phyloP scores from a whole-genome alignment of 2,797 vertebrate species.

The Acipenser oxyrinchus region DNA sequence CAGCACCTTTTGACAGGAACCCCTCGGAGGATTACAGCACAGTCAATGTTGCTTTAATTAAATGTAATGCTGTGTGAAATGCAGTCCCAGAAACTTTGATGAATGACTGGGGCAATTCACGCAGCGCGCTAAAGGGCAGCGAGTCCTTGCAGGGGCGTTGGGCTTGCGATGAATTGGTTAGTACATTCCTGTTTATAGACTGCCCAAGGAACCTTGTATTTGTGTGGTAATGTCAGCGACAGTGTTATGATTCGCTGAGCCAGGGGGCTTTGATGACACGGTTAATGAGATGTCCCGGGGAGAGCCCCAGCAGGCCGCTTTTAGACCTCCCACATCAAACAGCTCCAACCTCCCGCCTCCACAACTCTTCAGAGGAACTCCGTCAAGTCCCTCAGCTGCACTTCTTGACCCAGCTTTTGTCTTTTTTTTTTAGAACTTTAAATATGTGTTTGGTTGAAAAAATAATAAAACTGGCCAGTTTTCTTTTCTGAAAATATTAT shows the following conservation, averaged over 20 bases:
- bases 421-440: background rate
- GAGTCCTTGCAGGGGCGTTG: constrained; percentile 70
- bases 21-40: constrained; percentile 65
- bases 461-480: too few species aligned
- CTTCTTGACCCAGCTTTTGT: too few species aligned
- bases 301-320: constrained; percentile 72
- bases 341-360: constrained; percentile 53
- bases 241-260: constrained; percentile 88
- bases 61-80: constrained; percentile 79
- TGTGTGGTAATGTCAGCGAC: constrained; percentile 90
- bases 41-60: constrained; percentile 87
- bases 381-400: constrained; percentile 11
- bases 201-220: constrained; percentile 73
- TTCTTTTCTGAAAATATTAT: too few species aligned
- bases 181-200: constrained; percentile 82
- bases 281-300: constrained; percentile 88
- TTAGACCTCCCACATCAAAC: constrained; percentile 98
- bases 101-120: constrained; percentile 74
- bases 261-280: constrained; percentile 86
- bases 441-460: too few species aligned
- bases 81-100: constrained; percentile 72
- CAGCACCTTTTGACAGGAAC: constrained; percentile 63
- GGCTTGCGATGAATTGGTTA: constrained; percentile 71
- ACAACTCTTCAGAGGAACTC: constrained; percentile 35
- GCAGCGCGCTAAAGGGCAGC: constrained; percentile 66